phyloP scores from a whole-genome alignment of 2,797 vertebrate species.

The Cossypha caffra region DNA sequence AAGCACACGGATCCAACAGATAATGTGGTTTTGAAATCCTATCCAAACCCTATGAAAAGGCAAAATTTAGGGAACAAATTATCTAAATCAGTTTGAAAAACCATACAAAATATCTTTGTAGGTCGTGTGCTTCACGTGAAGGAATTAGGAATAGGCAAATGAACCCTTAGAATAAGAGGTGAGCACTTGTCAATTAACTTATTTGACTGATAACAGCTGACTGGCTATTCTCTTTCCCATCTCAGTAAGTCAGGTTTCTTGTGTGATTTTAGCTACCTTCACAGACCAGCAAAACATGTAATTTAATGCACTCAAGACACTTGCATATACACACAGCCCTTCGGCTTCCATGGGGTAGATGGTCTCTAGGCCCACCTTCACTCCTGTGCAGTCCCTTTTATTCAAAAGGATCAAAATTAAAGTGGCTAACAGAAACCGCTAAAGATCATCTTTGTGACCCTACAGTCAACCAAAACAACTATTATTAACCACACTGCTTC shows the following conservation, averaged over 20 bases:
- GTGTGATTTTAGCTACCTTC: background rate
- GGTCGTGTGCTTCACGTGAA: background rate
- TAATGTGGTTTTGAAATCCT: background rate
- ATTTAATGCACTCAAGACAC: background rate
- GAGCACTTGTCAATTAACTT: background rate
- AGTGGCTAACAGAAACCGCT: background rate
- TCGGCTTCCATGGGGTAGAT: background rate
- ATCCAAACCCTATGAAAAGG: background rate
- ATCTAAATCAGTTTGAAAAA: background rate
- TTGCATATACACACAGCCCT: background rate
- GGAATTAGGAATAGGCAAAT: background rate
- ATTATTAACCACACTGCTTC: background rate
- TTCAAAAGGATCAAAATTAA: background rate
- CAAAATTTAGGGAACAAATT: background rate
- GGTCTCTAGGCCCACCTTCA: background rate
- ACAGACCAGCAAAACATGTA: background rate
- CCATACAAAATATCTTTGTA: background rate
- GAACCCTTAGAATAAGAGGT: background rate
- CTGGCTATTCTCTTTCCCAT: background rate
- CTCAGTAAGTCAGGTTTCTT: background rate
- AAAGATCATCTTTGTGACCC: background rate
- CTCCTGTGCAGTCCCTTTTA: background rate
- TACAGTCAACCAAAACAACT: background rate
- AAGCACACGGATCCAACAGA: background rate
- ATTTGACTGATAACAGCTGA: background rate